Evolutionary conservation across 2,113 vertebrate species (phyloP), one percentile per base, ranked within the genome.

Genomic region (Anarrhichthys ocellatus): DNA sequence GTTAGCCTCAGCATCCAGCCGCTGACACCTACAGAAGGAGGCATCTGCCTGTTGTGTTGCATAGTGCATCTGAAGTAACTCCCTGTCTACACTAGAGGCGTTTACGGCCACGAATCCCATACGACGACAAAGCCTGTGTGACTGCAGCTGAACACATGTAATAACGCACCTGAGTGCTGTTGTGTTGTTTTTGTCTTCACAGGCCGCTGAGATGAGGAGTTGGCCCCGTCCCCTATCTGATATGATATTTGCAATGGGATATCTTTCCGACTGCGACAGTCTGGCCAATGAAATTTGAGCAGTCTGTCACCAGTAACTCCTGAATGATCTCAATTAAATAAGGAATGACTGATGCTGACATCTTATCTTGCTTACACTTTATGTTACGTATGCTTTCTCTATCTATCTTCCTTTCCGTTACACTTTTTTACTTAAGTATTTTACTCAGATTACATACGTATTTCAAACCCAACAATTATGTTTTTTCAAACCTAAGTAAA

Each of bases 331-430:
- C 2, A 67, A 22, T 79, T 14, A 72, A 69, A 79, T 81, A 50
- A 67, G 38, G 48, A 83, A 84, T 20, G 54, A 70, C 9, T 64
- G 46, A 71, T 67, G 84, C 48, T 76, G 73, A n/a, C 61, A 42
- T 42, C 13, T 9, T 11, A 27, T 20, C 24, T 44, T 32, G 27
- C 46, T 64, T 14, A 42, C 42, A 2, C 62, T 50, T 48, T 38
- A 44, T n/a, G 11, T 62, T 0, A 8, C 15, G 22, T 9, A 2
- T 5, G 27, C 40, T 40, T 11, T 42, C 56, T 62, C 4, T 14
- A 17, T 36, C 9, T 4, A 32, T 42, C 65, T 48, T 67, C 50
- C 7, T 18, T 50, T 27, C 29, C 9, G 9, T 7, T 4, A 8
- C 20, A 5, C 1, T 9, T 27, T 32, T 67, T 32, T 6, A 13